phyloP scores from a whole-genome alignment of 2,888 invertebrate genomes.

The Lochmaea crataegi region DNA sequence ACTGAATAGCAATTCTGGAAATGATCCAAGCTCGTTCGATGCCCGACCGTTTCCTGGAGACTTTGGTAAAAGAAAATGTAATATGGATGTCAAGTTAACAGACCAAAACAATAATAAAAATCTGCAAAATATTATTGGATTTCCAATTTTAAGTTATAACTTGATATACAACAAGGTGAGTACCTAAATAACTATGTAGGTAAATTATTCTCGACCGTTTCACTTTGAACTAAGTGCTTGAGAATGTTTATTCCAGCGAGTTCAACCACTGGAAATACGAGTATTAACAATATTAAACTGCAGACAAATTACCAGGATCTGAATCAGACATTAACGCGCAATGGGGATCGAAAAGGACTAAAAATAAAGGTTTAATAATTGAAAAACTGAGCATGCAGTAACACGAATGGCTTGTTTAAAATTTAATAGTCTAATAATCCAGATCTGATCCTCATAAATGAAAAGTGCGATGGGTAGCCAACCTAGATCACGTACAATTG shows the following conservation, averaged over 20 bases:
- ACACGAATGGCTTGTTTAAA: background rate
- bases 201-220: background rate
- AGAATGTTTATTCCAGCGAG: background rate
- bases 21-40: background rate
- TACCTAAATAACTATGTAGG: no score
- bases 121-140: background rate
- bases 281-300: constrained; percentile 22
- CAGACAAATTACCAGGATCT: constrained; percentile 16
- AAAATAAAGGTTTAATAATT: background rate
- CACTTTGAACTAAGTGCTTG: background rate
- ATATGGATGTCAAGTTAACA: no score
- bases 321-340: background rate
- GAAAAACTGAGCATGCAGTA: background rate
- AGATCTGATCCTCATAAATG: background rate
- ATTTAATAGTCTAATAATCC: background rate
- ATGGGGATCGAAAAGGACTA: background rate
- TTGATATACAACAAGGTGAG: no score
- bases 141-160: background rate
- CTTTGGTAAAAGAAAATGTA: background rate
- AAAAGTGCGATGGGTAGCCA: background rate
- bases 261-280: background rate
- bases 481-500: background rate
- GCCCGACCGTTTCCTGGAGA: background rate
- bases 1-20: background rate
- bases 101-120: no score